Evolutionary conservation across 2,113 vertebrate genomes (phyloP), one percentile per base, ranked within the genome.

Genomic region (Electrona antarctica): DNA sequence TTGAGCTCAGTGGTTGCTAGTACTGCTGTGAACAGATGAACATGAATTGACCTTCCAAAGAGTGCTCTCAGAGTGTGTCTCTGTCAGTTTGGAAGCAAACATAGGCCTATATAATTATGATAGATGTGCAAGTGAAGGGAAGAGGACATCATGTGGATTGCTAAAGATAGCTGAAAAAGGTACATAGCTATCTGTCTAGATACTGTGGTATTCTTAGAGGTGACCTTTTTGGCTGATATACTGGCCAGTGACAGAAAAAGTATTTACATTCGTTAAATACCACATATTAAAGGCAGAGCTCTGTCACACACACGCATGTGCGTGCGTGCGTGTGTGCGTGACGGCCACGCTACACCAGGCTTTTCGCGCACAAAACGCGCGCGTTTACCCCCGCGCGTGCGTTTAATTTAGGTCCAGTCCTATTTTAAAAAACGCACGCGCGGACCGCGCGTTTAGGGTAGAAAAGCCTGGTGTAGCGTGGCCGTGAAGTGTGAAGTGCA

Each of bases 201-300:
- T 21, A 48, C 46, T 2, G 0, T 12, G 60, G 11, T 82, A 77
- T 84, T 67, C 71, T 75, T 67, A 7, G 66, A 68, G 69, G 41
- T 48, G 55, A 48, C 66, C 55, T 68, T 68, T 21, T 57, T 70
- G 8, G 9, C 29, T 67, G 64, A 67, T 10, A 41, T 33, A 65
- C 50, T 45, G 33, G 33, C 33, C 29, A 12, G 50, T 28, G 73
- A 55, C 57, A 50, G 48, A 41, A 60, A 62, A 41, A 69, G 56
- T 73, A 33, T 71, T 47, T 60, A 76, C 64, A 57, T 70, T 59
- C 49, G 74, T 58, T 58, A 64, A 56, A 72, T 71, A 74, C 48
- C 10, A 69, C 49, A 70, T 52, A 54, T 51, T 52, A 51, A 28
- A 29, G 33, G 50, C 10, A 33, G 1, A 60, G 57, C 45, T 54